A percentile compares a stretch with the other conserved stretches of the same genome.
Evolutionary conservation across 2,888 invertebrate species (phyloP).

Genomic region (Pasiphila rectangulata): DNA sequence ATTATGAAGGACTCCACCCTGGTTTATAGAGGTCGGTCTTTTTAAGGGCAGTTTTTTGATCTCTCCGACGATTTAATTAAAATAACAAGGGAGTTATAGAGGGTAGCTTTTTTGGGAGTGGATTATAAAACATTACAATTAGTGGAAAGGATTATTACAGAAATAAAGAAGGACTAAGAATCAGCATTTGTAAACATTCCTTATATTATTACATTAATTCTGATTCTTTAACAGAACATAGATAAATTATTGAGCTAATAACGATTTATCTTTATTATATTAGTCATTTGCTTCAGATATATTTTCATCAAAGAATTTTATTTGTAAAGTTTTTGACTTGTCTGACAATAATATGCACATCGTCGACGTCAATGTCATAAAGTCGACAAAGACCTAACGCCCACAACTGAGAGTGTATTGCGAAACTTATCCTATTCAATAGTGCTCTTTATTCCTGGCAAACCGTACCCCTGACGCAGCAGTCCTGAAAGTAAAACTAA

Average conservation of each 20-base stretch:
- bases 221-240: too few species aligned
- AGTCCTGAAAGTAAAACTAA: conserved; percentile 1
- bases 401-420: conserved; percentile 4
- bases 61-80: too few species aligned
- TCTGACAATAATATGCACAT: neutral
- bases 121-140: too few species aligned
- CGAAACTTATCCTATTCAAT: conserved; percentile 7
- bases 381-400: conserved; percentile 1
- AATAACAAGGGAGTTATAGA: neutral
- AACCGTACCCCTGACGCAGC: neutral
- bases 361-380: neutral
- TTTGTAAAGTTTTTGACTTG: neutral
- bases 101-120: too few species aligned
- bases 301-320: neutral
- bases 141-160: too few species aligned
- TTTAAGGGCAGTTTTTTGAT: conserved; percentile 5
- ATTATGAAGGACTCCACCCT: conserved; percentile 9
- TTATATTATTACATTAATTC: too few species aligned
- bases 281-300: too few species aligned
- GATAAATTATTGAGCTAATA: too few species aligned
- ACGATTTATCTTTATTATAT: neutral
- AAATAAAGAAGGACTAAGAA: too few species aligned
- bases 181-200: too few species aligned
- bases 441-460: neutral
- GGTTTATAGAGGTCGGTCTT: neutral